Base-by-base conservation (phyloP, 37 sponge, comb jelly and placozoan species). In the Spongia lamella region DNA sequence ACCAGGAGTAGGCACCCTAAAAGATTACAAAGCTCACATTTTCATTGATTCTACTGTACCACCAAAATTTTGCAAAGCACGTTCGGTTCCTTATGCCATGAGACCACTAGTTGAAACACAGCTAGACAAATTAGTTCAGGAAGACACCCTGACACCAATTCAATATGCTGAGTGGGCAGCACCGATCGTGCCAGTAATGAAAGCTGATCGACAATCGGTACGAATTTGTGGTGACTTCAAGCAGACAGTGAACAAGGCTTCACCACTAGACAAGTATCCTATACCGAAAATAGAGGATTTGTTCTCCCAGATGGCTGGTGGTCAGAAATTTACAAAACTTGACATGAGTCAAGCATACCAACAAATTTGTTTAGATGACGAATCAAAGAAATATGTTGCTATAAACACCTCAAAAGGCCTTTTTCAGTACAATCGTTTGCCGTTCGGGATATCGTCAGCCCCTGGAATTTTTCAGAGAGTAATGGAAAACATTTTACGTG, bases 171-270 rank as follows among this genome's bases (percentile, higher is more conserved):
- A 70, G 32, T 83, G 84, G 77, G 75, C 77, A 25, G 59, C 84
- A 3, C 84, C 77, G n/a, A 59, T 83, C 24, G 77, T 83, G 24
- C 33, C 77, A 29, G 64, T 83, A 0, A 19, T 64, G 63, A 83
- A 83, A 52, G 7, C 34, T 17, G 77, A 83, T 33, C 17, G 62
- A 20, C 7, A 7, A 62, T 56, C 68, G 27, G 56, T 76, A 47
- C 50, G 77, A 7, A 67, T 83, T 30, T 83, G 84, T 76, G 84
- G 77, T 34, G 77, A 75, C 38, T 83, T 67, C 38, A 75, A 83
- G 7, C 27, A 40, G 16, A 40, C 59, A 25, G 27, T 43, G 39
- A 36, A 29, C 63, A 13, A 7, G 5, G 73, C 60, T 7, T 35
- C 37, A 6, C 7, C 21, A 3, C 33, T 29, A 70, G 73, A 70